Evolutionary conservation across 2,113 vertebrate genomes (phyloP).

Genomic region (Leuciscus idus): DNA sequence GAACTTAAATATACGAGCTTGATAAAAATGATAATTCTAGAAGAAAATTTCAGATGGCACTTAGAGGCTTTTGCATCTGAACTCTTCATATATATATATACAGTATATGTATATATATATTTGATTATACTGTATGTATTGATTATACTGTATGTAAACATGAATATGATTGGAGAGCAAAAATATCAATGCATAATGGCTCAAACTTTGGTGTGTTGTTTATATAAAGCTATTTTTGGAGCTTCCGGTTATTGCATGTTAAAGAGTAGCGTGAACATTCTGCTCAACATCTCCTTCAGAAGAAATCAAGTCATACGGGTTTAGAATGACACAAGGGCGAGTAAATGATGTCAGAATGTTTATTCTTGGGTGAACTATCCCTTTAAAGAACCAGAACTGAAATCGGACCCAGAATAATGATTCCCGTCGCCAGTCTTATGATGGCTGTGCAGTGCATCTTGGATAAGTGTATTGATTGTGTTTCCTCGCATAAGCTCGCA

Average conservation of each 20-base stretch:
- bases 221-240: background rate
- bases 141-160: no score
- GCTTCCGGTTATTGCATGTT: background rate
- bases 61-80: no score
- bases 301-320: background rate
- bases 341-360: background rate
- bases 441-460: constrained; percentile 24
- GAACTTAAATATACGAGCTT: no score
- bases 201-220: background rate
- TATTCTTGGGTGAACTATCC: background rate
- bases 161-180: background rate
- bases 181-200: background rate
- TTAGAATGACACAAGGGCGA: background rate
- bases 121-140: no score
- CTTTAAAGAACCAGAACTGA: constrained; percentile 4
- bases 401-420: background rate
- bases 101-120: background rate
- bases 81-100: no score
- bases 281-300: background rate
- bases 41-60: no score
- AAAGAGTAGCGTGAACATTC: background rate
- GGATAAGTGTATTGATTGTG: constrained; percentile 53
- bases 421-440: background rate
- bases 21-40: no score
- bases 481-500: constrained; percentile 30